Evolutionary conservation across 1,140 invertebrate genomes (phyloP).

Genomic region (Triops cancriformis): DNA sequence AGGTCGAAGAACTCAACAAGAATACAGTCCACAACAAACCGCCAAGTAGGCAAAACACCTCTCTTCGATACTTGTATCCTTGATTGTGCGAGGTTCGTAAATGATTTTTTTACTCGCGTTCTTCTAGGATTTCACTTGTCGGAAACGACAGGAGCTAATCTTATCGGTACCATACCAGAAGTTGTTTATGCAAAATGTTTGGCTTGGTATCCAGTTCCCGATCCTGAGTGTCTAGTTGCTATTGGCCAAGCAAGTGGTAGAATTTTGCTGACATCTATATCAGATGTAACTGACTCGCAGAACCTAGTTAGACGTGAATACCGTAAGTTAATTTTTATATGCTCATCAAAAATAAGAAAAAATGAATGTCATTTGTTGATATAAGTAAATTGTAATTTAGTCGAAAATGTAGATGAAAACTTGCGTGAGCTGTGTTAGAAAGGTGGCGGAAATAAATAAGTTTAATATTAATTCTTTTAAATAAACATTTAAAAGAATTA

Average conservation of each 20-base stretch:
- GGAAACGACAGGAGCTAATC: conserved; percentile 52
- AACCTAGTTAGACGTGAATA: conserved; percentile 65
- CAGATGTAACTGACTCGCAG: conserved; percentile 54
- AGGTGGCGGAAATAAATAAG: too few relatives aligned
- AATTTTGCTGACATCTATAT: conserved; percentile 66
- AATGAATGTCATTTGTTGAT: too few relatives aligned
- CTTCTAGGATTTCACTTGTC: conserved; percentile 55
- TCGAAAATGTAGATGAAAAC: too few relatives aligned
- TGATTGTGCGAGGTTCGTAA: too few relatives aligned
- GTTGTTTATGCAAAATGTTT: conserved; percentile 62
- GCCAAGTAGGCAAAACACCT: background rate
- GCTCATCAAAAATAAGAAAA: background rate
- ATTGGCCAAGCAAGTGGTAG: conserved; percentile 79
- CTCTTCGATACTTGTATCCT: background rate
- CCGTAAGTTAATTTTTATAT: conserved; percentile 50
- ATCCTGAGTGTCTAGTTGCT: conserved; percentile 62
- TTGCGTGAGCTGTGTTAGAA: too few relatives aligned
- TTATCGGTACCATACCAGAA: conserved; percentile 56
- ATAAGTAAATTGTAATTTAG: too few relatives aligned
- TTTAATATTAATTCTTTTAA: too few relatives aligned
- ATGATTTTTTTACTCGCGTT: conserved; percentile 32
- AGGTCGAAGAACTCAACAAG: conserved; percentile 45
- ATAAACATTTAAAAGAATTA: too few relatives aligned
- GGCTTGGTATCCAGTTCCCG: conserved; percentile 62
- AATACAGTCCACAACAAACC: background rate